These are phyloP conservation scores for Drosophila paracracens DNA, from an alignment of 2,888 invertebrate genomes.

Conservation along the genomic window DNA sequence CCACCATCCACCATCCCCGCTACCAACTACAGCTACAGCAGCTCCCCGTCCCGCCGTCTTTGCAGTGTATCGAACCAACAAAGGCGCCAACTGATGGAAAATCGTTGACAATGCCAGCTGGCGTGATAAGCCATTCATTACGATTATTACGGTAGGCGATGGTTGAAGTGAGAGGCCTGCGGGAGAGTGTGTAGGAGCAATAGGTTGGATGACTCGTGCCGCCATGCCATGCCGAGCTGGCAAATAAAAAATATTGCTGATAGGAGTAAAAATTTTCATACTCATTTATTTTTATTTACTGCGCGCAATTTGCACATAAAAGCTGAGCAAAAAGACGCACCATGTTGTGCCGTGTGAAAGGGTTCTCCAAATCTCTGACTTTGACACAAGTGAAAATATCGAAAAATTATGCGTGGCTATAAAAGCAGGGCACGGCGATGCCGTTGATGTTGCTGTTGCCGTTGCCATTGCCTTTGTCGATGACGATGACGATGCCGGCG, in stretches of 20 bases:
- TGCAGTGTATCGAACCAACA: constrained; percentile 71
- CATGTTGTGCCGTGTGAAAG: constrained; percentile 57
- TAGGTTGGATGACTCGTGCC: constrained; percentile 38
- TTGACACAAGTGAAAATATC: constrained; percentile 72
- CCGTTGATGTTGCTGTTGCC: constrained; percentile 24
- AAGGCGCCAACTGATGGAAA: constrained; percentile 67
- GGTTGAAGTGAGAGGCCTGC: constrained; percentile 6
- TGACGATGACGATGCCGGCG: constrained; percentile 22
- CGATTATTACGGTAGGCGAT: constrained; percentile 69
- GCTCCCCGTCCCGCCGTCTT: background rate
- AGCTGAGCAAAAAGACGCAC: constrained; percentile 49
- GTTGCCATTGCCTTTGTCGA: background rate
- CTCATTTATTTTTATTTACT: constrained; percentile 81
- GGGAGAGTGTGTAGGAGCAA: constrained; percentile 26
- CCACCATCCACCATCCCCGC: background rate
- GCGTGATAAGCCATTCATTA: constrained; percentile 82
- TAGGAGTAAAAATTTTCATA: constrained; percentile 80
- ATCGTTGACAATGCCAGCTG: constrained; percentile 80
- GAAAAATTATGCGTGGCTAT: constrained; percentile 74
- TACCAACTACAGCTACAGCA: background rate
- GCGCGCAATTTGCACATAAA: constrained; percentile 79
- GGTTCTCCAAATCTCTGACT: constrained; percentile 70
- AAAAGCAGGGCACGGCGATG: constrained; percentile 65
- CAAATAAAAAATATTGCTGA: constrained; percentile 79
- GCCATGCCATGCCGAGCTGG: constrained; percentile 43